Base-by-base conservation (phyloP, 1,140 invertebrate genomes). In the Lordiphosa mommai region DNA sequence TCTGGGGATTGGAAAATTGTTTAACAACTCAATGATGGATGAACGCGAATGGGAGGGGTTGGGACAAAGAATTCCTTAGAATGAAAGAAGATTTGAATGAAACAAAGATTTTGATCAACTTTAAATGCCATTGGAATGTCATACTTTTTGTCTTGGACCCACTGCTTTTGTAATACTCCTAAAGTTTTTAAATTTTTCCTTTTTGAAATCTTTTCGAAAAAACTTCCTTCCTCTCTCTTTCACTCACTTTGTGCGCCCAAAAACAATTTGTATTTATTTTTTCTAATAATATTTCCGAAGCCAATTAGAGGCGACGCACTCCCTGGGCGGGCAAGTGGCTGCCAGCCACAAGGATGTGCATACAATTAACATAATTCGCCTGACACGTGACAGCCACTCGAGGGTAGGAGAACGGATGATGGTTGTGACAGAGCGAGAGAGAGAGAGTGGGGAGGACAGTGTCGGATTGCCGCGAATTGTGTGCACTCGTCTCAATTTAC, bases 311-410 rank as follows among this genome's bases (percentile, higher is more conserved):
- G 27, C 76, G 71, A 46, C 76, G 68, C 71, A 67, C 71, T 38
- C 50, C 56, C 29, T 23, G 10, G 3, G 20, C 20, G 20, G 20
- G 20, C 20, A 23, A 23, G 20, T 23, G 20, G 20, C 20, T 33
- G 34, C 2, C 9, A 33, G 36, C 8, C 37, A 29, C 44, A 29
- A 37, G 50, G 20, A 58, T 50, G 29, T 56, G 79, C 77, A 79
- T 79, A 67, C 86, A 88, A 88, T 88, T 88, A 88, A 67, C 86
- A 88, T 88, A 88, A 88, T 88, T 88, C 71, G 74, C 51, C 59
- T 88, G 86, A 88, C 86, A 88, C 86, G 86, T 85, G 86, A 76
- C 86, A 72, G 41, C 44, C 27, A 27, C 40, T 16, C 36, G 29
- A 16, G 14, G 27, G 33, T 17, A 30, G 29, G 38, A 12, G 40